A percentile compares a stretch with the other conserved stretches of the same genome.
These are phyloP conservation scores for Rhegmatorhina hoffmannsi DNA, from an alignment of 2,113 vertebrate genomes.

Conservation along the genomic window DNA sequence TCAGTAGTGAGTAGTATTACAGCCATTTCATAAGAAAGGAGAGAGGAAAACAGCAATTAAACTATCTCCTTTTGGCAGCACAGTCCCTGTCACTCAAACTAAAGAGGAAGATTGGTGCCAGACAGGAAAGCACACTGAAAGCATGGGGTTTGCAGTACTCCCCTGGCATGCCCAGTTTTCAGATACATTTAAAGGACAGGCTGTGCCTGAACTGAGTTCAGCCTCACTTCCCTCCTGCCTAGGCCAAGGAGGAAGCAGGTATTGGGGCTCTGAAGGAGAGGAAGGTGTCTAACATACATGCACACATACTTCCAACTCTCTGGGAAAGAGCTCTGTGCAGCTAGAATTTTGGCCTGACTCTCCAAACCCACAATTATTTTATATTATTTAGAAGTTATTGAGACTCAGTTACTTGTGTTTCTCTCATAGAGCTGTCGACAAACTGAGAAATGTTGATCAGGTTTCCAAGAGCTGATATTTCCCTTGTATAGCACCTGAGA, in stretches of 20 bases:
- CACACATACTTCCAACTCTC: background rate
- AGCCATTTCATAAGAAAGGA: slow-evolving; percentile 22
- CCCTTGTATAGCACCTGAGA: background rate
- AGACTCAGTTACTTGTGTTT: background rate
- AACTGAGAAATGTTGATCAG: background rate
- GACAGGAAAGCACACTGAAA: background rate
- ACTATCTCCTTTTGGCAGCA: slow-evolving; percentile 12
- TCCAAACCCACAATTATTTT: background rate
- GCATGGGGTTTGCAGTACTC: background rate
- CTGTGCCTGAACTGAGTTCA: slow-evolving; percentile 3
- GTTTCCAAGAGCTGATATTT: background rate
- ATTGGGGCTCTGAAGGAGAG: background rate
- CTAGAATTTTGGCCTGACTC: background rate
- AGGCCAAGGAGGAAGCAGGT: background rate
- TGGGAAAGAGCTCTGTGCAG: background rate
- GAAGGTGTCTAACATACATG: background rate
- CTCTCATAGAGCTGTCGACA: background rate
- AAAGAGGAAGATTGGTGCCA: slow-evolving; percentile 9
- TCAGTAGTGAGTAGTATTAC: slow-evolving; percentile 50
- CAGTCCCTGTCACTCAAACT: background rate
- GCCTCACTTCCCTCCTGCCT: background rate
- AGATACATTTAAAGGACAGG: background rate
- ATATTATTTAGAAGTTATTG: background rate
- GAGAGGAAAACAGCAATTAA: slow-evolving; percentile 48
- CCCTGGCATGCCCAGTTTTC: background rate